Evolutionary conservation across 2,113 vertebrate species (phyloP), one percentile per base, ranked within the genome.

Genomic region (Sialia sialis): DNA sequence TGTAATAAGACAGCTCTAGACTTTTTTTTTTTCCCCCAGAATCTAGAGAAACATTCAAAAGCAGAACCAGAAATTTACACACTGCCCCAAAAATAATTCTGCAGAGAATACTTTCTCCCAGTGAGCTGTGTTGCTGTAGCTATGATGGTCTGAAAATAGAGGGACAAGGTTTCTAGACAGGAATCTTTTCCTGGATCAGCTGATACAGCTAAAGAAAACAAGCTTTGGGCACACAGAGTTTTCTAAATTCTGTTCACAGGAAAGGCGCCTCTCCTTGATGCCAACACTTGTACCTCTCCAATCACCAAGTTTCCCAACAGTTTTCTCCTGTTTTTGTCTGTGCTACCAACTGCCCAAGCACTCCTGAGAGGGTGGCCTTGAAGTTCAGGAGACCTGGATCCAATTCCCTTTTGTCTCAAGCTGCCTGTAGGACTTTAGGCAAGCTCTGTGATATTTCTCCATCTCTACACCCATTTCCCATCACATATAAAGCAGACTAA

Each of bases 131-230:
- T 29, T 95, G 49, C 43, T 75, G 52, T 39, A 94, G 67, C 41
- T 83, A 21, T 16, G 72, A 84, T n/a, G 36, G 68, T 51, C 94
- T 77, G 39, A 80, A 92, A 95, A 94, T 48, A 83, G 67, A 87
- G 48, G 20, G 13, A 60, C 1, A 0, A 79, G 18, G 46, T 73
- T 96, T 69, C 63, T 62, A 66, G 68, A 88, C 32, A 76, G 72
- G 62, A 74, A 70, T 73, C 22, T 77, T 86, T 74, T 77, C 63
- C 63, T 34, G 16, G 55, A 74, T 90, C 85, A 86, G 72, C 55
- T 80, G 90, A 69, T 73, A 54, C 2, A 76, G 70, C 79, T 93
- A 73, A 88, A 93, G 72, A 94, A 90, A 96, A 77, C 63, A 96
- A 93, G 32, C 46, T 83, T 43, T 39, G 59, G 34, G 51, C 83